Evolutionary conservation across 2,797 vertebrate genomes (phyloP), one percentile per base, ranked within the genome.

Genomic region (Chloroceryle inda): DNA sequence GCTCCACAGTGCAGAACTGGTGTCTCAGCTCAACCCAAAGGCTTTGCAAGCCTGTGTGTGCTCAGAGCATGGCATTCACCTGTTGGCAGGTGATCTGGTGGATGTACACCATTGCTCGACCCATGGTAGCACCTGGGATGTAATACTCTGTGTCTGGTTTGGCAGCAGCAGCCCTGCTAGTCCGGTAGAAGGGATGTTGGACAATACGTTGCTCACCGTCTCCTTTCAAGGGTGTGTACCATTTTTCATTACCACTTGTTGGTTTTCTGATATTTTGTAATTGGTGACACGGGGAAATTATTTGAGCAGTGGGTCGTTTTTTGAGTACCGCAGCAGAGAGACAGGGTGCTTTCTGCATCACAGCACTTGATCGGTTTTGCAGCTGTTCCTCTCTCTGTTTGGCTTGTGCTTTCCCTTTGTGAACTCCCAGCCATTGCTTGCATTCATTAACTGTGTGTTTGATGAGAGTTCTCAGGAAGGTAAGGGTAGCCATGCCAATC

Each of bases 101-200:
- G 33, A 3, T 10, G 11, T 6, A 11, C 0, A 0, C 29, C 37
- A 9, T 0, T 0, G 2, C 19, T 16, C 47, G 27, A 2, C 10
- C 26, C 8, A 2, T 14, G 3, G 38, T 1, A 67, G 53, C 0
- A 2, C 31, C 31, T 15, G 31, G 44, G 66, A 7, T 31, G 50
- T 27, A 17, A 24, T 18, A 18, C 31, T 50, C 26, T 3, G 1
- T 1, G 0, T 19, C 44, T 31, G 56, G 35, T 44, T 47, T 58
- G 31, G 1, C 66, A 74, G 45, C 49, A 63, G 55, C 38, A 59
- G 35, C 33, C 35, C 45, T 33, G 14, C 17, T 0, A 47, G 6
- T 15, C 66, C 17, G 29, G 10, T 17, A 16, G 64, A 22, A 5
- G 24, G 66, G 62, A 40, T 59, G 66, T 44, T 6, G 7, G 24